Conservation (phyloP, 2,113 vertebrate genomes). For the Muscicapa adusta region DNA sequence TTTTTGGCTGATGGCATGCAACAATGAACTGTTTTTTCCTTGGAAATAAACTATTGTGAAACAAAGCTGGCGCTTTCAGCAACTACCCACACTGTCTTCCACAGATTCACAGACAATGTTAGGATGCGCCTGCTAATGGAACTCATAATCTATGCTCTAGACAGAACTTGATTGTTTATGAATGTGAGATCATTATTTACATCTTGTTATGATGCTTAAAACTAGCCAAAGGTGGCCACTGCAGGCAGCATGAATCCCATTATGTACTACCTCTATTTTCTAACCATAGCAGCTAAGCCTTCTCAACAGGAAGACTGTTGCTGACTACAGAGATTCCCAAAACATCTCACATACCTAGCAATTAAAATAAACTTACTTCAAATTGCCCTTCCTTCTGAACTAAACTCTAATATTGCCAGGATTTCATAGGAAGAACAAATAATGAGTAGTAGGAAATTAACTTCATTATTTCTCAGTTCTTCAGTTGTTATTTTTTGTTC, state of each 20-base stretch:
- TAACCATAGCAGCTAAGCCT: background rate
- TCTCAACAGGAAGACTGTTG: background rate
- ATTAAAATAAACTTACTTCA: background rate
- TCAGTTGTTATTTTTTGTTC: background rate
- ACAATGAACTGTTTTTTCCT: background rate
- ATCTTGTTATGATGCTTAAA: background rate
- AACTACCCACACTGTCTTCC: background rate
- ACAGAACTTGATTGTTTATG: background rate
- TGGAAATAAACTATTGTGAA: background rate
- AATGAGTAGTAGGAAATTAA: background rate
- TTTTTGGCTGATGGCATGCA: background rate
- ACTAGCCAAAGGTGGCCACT: background rate
- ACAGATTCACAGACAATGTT: background rate
- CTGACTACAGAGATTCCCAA: background rate
- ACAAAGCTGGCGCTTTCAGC: background rate
- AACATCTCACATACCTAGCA: background rate
- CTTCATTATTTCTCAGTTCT: background rate
- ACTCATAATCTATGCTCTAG: conserved; percentile 21
- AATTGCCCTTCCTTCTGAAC: background rate
- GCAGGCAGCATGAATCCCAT: background rate
- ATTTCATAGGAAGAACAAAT: background rate
- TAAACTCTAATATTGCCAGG: background rate
- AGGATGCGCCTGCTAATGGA: background rate
- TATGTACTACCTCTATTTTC: background rate
- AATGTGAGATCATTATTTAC: background rate